A percentile compares a stretch with the other conserved stretches of the same genome.
phyloP scores from a whole-genome alignment of 2,113 vertebrate species.

The Calcarius ornatus region DNA sequence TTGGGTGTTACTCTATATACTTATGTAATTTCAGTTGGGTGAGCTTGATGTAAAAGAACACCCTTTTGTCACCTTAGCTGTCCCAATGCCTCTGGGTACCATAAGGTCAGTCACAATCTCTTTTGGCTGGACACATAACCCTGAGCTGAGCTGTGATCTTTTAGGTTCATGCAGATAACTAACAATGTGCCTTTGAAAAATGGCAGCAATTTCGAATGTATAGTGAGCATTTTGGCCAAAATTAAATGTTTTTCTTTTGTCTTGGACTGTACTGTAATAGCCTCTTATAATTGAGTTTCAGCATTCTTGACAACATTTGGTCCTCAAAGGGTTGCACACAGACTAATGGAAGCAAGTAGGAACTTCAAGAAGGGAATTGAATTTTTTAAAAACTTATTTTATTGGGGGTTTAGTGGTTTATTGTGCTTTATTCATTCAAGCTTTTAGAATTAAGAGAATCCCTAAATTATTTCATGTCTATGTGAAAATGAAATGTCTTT shows the following conservation, averaged over 20 bases:
- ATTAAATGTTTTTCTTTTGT: background rate
- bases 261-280: background rate
- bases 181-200: background rate
- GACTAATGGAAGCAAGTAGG: background rate
- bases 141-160: background rate
- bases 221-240: background rate
- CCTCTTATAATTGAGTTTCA: background rate
- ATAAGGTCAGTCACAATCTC: background rate
- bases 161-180: background rate
- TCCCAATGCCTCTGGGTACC: background rate
- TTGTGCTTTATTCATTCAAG: background rate
- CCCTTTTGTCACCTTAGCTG: constrained; percentile 32
- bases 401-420: background rate
- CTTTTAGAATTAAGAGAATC: background rate
- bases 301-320: background rate
- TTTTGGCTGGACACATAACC: background rate
- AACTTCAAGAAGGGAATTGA: background rate
- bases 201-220: background rate
- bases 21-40: constrained; percentile 60
- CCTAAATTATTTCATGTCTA: background rate
- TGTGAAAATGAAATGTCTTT: background rate
- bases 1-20: constrained; percentile 47
- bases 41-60: constrained; percentile 41
- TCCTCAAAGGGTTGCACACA: background rate
- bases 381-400: background rate